A percentile compares a stretch with the other conserved stretches of the same genome.
phyloP scores from a whole-genome alignment of 2,113 vertebrate genomes.

The crab-eating macaque (Macaca fascicularis) region T2T-MFA8v1.1 NC_088375.1:63901501-63902000 shows the following conservation, averaged over 20 bases:
- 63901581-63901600: conserved; percentile 59
- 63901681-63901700: too few relatives aligned
- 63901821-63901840: background rate
- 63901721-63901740: background rate
- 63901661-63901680: background rate
- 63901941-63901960: background rate
- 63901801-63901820: background rate
- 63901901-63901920: background rate
- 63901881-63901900: background rate
- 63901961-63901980: background rate
- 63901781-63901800: background rate
- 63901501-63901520: background rate
- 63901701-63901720: background rate
- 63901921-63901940: background rate
- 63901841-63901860: background rate
- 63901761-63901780: background rate
- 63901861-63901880: background rate
- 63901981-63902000: background rate
- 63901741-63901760: background rate
- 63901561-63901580: conserved; percentile 55
- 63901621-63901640: background rate
- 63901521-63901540: background rate
- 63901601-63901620: background rate
- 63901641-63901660: background rate
- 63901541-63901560: conserved; percentile 49